phyloP scores from a whole-genome alignment of 2,797 vertebrate species.

The Schizopygopsis pylzovi region DNA sequence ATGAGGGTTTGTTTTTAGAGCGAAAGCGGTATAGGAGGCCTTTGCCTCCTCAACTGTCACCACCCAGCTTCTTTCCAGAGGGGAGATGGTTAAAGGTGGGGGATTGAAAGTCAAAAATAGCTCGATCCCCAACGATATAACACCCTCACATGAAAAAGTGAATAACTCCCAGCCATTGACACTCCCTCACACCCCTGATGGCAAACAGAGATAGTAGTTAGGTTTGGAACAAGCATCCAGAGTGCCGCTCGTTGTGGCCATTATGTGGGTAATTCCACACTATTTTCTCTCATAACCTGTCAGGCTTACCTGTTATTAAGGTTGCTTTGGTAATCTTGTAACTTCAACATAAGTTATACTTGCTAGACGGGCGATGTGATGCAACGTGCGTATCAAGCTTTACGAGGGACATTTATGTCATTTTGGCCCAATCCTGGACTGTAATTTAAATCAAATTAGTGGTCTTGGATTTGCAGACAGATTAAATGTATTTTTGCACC shows the following conservation, averaged over 20 bases:
- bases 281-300: conserved; percentile 37
- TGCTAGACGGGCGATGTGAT: conserved; percentile 29
- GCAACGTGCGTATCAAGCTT: conserved; percentile 69
- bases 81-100: conserved; percentile 39
- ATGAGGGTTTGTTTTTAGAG: conserved; percentile 60
- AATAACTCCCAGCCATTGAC: conserved; percentile 21
- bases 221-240: conserved; percentile 18
- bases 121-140: conserved; percentile 38
- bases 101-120: conserved; percentile 54
- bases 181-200: conserved; percentile 37
- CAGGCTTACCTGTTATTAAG: conserved; percentile 32
- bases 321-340: conserved; percentile 29
- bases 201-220: conserved; percentile 33
- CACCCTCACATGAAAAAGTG: conserved; percentile 53
- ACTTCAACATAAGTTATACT: conserved; percentile 18
- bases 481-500: conserved; percentile 77
- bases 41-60: conserved; percentile 53
- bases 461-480: conserved; percentile 73
- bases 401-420: conserved; percentile 67
- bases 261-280: conserved; percentile 26
- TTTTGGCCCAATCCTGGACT: conserved; percentile 69
- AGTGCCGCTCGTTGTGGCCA: conserved; percentile 17
- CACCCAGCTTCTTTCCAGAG: conserved; percentile 47
- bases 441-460: conserved; percentile 77
- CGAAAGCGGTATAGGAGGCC: conserved; percentile 50